Percentiles rank a stretch among this genome's conserved stretches.
phyloP scores from a whole-genome alignment of 1,140 invertebrate genomes.

The Brachionus rubens region DNA sequence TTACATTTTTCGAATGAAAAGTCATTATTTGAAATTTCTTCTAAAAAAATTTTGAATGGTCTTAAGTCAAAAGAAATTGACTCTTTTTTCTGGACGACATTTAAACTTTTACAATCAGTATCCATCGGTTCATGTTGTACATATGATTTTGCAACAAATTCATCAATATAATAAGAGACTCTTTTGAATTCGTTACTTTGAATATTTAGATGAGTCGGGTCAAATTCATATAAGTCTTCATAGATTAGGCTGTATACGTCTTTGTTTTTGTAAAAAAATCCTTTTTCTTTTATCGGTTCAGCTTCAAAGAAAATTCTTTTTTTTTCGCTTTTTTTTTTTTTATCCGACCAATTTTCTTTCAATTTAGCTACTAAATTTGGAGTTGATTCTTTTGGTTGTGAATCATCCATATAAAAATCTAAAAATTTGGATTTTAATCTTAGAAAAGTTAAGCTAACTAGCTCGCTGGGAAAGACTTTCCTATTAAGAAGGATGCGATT shows the following conservation, averaged over 20 bases:
- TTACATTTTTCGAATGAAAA: not conserved
- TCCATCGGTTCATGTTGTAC: not conserved
- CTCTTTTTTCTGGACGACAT: not conserved
- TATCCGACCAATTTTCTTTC: conserved; percentile 8
- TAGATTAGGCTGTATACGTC: not conserved
- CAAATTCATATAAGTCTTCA: not conserved
- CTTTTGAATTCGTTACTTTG: not conserved
- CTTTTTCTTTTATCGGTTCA: not conserved
- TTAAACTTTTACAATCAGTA: not conserved
- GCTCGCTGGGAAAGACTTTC: not conserved
- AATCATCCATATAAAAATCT: not conserved
- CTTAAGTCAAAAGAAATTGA: not conserved
- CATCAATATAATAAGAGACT: not conserved
- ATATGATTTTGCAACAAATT: not conserved
- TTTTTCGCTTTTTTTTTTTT: not conserved
- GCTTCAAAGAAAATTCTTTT: not conserved
- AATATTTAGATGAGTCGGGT: not conserved
- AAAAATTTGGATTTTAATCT: not conserved
- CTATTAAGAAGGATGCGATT: not conserved
- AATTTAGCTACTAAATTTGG: not conserved
- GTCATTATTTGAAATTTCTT: not conserved
- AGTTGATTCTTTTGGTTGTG: not conserved
- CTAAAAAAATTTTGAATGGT: not conserved
- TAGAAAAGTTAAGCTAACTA: not conserved
- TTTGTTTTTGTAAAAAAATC: not conserved